Base-by-base conservation (phyloP, 2,888 invertebrate genomes). In the Cataglyphis rosenhaueri region DNA sequence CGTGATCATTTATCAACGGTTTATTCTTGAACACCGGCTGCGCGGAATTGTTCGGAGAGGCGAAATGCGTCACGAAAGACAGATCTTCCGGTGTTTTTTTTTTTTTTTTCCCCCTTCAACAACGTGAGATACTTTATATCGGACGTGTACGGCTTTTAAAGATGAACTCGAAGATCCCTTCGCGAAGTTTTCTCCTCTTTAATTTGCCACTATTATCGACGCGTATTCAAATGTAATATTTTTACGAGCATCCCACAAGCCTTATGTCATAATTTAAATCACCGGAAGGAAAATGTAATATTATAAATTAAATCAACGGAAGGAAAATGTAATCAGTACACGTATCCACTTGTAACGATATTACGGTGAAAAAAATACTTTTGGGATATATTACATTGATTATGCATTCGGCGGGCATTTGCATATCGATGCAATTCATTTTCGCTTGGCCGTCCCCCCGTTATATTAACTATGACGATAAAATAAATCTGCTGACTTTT, bases 1-100 rank as follows among this genome's bases (percentile, higher is more conserved):
- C 79, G 74, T 78, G 82, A 88, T 87, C 86, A 88, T 89, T 84
- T 89, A 84, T 88, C 85, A 87, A 86, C 84, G 88, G 84, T 89
- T 89, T 89, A 89, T 84, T 83, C 85, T 83, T 81, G 81, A 62
- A 68, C 83, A 74, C 88, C 89, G 85, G 89, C 78, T 89, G 89
- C 76, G 75, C 85, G 74, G 73, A 89, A 89, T 89, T 85, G 89
- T 84, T 78, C 87, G 62, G 64, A 55, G 71, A 81, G 76, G 57
- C 48, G 84, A 81, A 88, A 86, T 73, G 83, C 81, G 66, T 81
- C 79, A 61, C 64, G 79, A 75, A 84, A 89, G 89, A 88, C 65
- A 59, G 84, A 84, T 86, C 84, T 81, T 75, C 73, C 78, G 59
- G 29, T 1, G 29, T 25, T 25, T 1, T 25, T 25, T 35, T 78